Conservation (phyloP, 2,113 vertebrate genomes). For the Prunella himalayana region DNA sequence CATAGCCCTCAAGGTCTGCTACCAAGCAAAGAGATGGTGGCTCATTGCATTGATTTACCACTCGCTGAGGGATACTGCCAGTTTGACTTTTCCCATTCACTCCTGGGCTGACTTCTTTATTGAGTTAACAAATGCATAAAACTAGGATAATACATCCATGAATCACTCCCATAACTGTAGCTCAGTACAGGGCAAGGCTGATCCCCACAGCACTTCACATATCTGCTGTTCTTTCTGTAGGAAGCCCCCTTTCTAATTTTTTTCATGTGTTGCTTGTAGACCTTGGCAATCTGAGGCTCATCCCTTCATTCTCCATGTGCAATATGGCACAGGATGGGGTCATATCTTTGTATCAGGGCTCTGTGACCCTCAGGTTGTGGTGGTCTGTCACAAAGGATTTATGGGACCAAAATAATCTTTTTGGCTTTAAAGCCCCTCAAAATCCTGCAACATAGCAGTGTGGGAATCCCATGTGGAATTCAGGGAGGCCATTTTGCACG, state of each 20-base stretch:
- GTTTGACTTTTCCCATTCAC: not conserved
- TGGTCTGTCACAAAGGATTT: not conserved
- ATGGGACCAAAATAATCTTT: not conserved
- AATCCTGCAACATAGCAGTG: not conserved
- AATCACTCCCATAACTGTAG: not conserved
- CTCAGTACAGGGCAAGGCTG: not conserved
- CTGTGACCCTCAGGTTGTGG: not conserved
- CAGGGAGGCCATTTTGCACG: accelerated
- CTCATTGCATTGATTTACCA: not conserved
- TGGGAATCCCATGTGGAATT: accelerated
- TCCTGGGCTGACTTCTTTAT: not conserved
- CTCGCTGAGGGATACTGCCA: accelerated
- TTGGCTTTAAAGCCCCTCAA: not conserved
- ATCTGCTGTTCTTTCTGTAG: not conserved
- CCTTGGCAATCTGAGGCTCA: not conserved
- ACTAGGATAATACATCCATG: not conserved
- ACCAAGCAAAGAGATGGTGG: accelerated
- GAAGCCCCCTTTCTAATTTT: not conserved
- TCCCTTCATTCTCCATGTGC: not conserved
- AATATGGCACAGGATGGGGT: not conserved
- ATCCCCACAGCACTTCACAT: not conserved
- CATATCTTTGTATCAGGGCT: not conserved
- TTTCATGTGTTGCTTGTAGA: not conserved
- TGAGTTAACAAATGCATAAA: not conserved
- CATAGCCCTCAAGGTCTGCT: not conserved